Conservation (phyloP, 37 sponge, comb jelly and placozoan species). For the Mnemiopsis leidyi region DNA sequence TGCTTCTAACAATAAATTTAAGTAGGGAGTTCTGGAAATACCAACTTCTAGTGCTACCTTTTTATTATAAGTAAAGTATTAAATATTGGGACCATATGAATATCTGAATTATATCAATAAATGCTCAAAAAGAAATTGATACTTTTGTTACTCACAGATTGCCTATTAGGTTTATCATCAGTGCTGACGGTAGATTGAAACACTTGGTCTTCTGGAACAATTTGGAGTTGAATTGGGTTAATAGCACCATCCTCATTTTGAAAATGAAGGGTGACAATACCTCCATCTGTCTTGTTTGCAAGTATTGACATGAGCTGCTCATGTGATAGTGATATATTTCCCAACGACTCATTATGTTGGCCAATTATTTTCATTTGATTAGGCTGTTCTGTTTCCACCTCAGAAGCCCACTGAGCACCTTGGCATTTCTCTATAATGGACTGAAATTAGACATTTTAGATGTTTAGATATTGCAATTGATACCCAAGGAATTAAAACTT, state of each 20-base stretch:
- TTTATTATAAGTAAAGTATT: too few species aligned
- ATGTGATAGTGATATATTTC: slow-evolving; percentile 33
- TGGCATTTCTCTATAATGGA: neutral
- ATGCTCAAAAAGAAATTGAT: too few species aligned
- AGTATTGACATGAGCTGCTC: slow-evolving; percentile 16
- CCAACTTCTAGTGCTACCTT: too few species aligned
- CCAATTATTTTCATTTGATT: slow-evolving; percentile 64
- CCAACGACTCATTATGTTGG: slow-evolving; percentile 40
- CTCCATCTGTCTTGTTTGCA: slow-evolving; percentile 13
- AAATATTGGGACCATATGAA: neutral
- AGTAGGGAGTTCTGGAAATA: too few species aligned
- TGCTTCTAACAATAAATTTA: too few species aligned
- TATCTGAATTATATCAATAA: too few species aligned
- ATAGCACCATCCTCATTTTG: slow-evolving; percentile 23
- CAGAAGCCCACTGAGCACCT: neutral
- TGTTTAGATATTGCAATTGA: neutral
- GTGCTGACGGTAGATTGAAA: neutral
- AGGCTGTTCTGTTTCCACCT: neutral
- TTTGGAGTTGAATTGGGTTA: slow-evolving; percentile 24
- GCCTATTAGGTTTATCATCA: neutral
- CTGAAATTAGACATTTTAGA: neutral
- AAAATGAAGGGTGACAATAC: slow-evolving; percentile 45
- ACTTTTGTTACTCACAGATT: neutral
- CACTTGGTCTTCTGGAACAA: slow-evolving; percentile 36
- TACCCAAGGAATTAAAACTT: neutral